Evolutionary conservation across 64 coral and sea anemone species (phyloP), one percentile per base, ranked within the genome.

Genomic region (Montipora foliosa): DNA sequence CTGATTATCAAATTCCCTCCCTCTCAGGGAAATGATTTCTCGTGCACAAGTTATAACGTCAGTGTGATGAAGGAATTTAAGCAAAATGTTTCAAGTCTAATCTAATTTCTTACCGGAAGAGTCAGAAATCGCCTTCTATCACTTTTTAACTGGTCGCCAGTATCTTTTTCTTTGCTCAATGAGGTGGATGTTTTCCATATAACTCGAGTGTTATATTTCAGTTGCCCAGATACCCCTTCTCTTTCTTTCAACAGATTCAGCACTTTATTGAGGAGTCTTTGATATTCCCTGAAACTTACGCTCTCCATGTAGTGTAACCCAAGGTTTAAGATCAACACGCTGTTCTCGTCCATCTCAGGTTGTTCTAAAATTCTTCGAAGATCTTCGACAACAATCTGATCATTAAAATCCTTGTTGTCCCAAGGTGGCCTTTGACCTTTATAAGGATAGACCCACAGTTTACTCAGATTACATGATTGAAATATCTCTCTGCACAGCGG

Each of bases 141-240:
- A 37, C 72, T 83, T 15, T 78, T 77, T 44, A 96, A 14, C 61
- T 89, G 86, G 44, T 82, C 83, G 0, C 83, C 89, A 3, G 87
- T 87, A 45, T 99, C 98, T 46, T 96, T 99, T 45, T 99, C 95
- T 45, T 96, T 99, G 25, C 83, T 96, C 11, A 99, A 66, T 17
- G 95, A 88, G 8, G 98, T 99, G 1, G 95, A 87, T 1, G 95
- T 96, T 70, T 94, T 99, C 98, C 98, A 99, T 22, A 99, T 96
- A 5, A 96, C 82, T 44, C 94, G 87, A 15, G 81, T 71, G 55
- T 49, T 82, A 49, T 93, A 75, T 73, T 86, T 93, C 21, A 90
- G 68, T 37, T 67, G 22, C 25, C 46, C 59, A 16, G 73, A 21
- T 15, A 29, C 70, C 29, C 77, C 88, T 6, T 61, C 37, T 15